Evolutionary conservation across 92 coral and sea anemone species (phyloP), one percentile per base, ranked within the genome.

Genomic region (Epizoanthus scotinus): DNA sequence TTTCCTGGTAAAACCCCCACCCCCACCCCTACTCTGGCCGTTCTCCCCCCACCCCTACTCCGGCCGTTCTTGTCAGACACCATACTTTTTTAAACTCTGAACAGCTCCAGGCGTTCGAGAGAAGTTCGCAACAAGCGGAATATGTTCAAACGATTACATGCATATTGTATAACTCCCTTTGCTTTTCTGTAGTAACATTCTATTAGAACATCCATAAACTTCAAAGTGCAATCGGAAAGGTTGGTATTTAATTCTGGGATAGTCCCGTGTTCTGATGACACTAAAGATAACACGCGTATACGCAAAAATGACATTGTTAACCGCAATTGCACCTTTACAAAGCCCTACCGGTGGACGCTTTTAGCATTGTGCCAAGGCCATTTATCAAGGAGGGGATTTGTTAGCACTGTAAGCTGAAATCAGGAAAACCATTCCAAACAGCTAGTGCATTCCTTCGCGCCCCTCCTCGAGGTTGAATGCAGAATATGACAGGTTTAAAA

Each of bases 201-300:
- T 44, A 6, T 44, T 44, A 44, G 14, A 8, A 44, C 15, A 44
- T 44, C 52, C 9, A 44, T 15, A 12, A 44, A 44, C 52, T 44
- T 36, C 29, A 62, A 26, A 62, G 31, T 67, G 52, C 50, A 67
- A 67, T 67, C 71, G 71, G 73, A 42, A 58, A 58, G 61, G 55
- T 59, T 67, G 67, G 22, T 59, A 40, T 38, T 59, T 18, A 19
- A 28, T 55, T 73, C 79, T 26, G 36, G 27, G 57, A 56, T 20
- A 2, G 81, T 75, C 56, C 68, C 27, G 81, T 60, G 56, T 59
- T 57, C 17, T 36, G 81, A 75, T 75, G 55, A 75, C 81, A 75
- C 61, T 27, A 20, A 25, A 59, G 81, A 75, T 75, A 75, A 57
- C 56, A 36, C 18, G 14, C 26, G 36, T 28, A 2, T 6, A 4